Conservation (phyloP, 2,888 invertebrate species). For the Nysson spinosus region DNA sequence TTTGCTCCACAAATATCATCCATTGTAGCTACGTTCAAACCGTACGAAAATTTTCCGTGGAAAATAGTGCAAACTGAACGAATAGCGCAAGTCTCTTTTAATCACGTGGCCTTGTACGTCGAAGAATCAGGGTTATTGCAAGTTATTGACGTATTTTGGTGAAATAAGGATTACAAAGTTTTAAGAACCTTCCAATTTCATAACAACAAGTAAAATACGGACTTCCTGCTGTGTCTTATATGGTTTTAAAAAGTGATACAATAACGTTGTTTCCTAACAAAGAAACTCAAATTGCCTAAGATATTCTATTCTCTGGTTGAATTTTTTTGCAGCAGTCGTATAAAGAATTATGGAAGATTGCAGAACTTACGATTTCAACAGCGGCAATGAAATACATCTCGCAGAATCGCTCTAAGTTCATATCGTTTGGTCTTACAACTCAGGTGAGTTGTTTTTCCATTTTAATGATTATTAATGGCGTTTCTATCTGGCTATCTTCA, state of each 20-base stretch:
- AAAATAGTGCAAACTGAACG: no score
- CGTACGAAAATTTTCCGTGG: no score
- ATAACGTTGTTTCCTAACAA: no score
- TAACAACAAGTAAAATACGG: neutral
- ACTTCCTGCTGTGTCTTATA: neutral
- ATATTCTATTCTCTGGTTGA: no score
- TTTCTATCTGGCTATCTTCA: no score
- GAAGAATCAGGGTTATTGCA: conserved; percentile 19
- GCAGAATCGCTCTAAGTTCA: conserved; percentile 45
- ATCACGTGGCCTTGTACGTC: conserved; percentile 43
- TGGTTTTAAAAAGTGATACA: no score
- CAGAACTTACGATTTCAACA: conserved; percentile 37
- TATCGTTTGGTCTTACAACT: conserved; percentile 36
- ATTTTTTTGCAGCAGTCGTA: conserved; percentile 54
- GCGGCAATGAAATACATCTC: conserved; percentile 37
- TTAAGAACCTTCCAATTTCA: neutral
- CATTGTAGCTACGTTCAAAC: no score
- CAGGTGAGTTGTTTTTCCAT: conserved; percentile 49
- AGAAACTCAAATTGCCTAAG: no score
- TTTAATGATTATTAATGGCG: no score
- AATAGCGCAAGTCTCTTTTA: conserved; percentile 42
- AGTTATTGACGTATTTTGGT: conserved; percentile 42
- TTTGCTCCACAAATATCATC: no score
- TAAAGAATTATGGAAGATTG: conserved; percentile 57
- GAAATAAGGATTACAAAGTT: neutral